Conservation (phyloP, 2,888 invertebrate genomes). For the Synergus umbraculus region DNA sequence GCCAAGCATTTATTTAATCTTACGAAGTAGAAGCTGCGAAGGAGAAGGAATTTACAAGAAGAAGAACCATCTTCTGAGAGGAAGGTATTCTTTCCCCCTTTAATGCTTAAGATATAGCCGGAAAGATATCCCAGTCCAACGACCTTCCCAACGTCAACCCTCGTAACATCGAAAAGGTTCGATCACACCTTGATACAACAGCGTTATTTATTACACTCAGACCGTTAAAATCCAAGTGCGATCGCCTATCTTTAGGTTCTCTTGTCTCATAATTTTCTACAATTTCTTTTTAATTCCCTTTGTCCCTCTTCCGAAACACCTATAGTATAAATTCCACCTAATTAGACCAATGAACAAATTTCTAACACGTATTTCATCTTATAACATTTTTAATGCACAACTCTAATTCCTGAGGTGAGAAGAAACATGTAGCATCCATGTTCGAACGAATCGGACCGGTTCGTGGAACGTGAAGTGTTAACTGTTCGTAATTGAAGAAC, state of each 20-base stretch:
- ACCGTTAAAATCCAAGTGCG: constrained; percentile 23
- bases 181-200: constrained; percentile 29
- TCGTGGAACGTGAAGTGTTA: constrained; percentile 14
- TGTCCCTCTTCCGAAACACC: neutral
- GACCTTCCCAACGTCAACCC: constrained; percentile 35
- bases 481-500: constrained; percentile 20
- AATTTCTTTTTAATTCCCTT: neutral
- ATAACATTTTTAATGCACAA: constrained; percentile 24
- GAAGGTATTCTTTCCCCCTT: constrained; percentile 23
- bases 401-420: constrained; percentile 14
- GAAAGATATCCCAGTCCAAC: constrained; percentile 31
- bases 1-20: constrained; percentile 16
- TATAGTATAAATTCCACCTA: neutral
- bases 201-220: constrained; percentile 30
- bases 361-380: constrained; percentile 5
- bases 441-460: constrained; percentile 13
- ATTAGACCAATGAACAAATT: neutral
- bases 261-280: constrained; percentile 13
- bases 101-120: constrained; percentile 34
- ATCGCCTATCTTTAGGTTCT: neutral
- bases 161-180: constrained; percentile 37
- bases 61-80: constrained; percentile 23
- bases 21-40: constrained; percentile 24
- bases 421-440: constrained; percentile 17
- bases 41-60: constrained; percentile 34